Base-by-base conservation (phyloP, 92 coral and sea anemone species). In the Isaurus tuberculatus region DNA sequence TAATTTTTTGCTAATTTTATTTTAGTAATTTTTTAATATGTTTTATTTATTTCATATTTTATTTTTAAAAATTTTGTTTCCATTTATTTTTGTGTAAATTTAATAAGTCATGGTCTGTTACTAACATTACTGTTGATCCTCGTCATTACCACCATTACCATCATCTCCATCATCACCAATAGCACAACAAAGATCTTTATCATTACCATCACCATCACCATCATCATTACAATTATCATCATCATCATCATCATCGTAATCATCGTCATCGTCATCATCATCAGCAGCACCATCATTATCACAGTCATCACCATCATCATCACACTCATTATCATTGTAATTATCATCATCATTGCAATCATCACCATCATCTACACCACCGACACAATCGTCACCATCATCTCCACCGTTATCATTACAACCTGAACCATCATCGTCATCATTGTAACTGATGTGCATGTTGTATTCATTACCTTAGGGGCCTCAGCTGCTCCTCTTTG, bases 401-500 rank as follows among this genome's bases (percentile, higher is more conserved):
- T 37, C 43, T 5, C 8, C 43, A 37, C 8, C 43, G 8, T 37
- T 9, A 37, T 37, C 7, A 40, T 51, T 1, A 14, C 3, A 19
- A 51, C 16, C 63, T 19, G 23, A 8, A 55, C 7, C 23, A 55
- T 4, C 7, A 55, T 4, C 58, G 20, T 19, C 17, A n/a, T 16
- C 20, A 16, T 71, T 8, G 32, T 25, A 16, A 11, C 14, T 19
- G 9, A 31, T 64, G 19, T 32, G 27, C 31, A 11, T 30, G 27
- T 65, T 27, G 27, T 2, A n/a, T 36, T 40, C 55, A 40, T 17
- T 36, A 9, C 53, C 44, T 5, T 60, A 96, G 99, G 99, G 49
- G 49, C 88, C 70, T 92, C 96, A 53, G 99, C 99, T 7, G 99
- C 99, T 36, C 99, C 99, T 3, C 88, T 96, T 23, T 96, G 99